Conservation (phyloP, 2,797 vertebrate species). For the Clarias fuscus region DNA sequence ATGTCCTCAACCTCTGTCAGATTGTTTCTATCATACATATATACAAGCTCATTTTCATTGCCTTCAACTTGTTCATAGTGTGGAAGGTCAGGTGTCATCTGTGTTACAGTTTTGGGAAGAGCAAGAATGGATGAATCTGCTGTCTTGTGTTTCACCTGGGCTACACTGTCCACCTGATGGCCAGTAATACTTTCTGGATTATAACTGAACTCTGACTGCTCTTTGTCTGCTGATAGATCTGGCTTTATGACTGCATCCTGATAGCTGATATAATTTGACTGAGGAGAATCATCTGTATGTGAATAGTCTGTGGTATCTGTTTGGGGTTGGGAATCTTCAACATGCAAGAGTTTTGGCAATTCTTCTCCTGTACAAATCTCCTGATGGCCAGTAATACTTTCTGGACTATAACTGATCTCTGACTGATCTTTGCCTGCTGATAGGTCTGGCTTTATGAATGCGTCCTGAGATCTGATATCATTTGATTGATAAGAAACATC, state of each 20-base stretch:
- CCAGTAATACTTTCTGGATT: conserved; percentile 1
- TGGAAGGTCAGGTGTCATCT: not conserved
- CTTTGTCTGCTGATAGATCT: conserved; percentile 1
- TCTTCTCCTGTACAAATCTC: not conserved
- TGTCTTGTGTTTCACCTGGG: not conserved
- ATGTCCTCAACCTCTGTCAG: not conserved
- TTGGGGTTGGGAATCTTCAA: conserved; percentile 3
- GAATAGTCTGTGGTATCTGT: conserved; percentile 5
- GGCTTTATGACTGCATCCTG: not conserved
- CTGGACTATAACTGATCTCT: conserved; percentile 14
- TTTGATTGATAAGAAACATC: not conserved
- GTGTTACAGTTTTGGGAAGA: conserved; percentile 28
- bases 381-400: conserved; percentile 11
- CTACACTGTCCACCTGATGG: not conserved
- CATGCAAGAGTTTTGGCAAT: not conserved
- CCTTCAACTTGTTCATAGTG: not conserved
- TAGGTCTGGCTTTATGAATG: not conserved
- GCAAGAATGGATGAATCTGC: conserved; percentile 16
- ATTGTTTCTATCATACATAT: conserved; percentile 29
- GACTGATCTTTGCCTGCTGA: conserved; percentile 4
- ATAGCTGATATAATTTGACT: not conserved
- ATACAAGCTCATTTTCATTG: conserved; percentile 24
- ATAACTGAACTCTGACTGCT: conserved; percentile 20
- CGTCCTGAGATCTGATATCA: not conserved
- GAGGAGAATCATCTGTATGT: not conserved